These are phyloP conservation scores for Agrochola lychnidis DNA, from an alignment of 2,888 invertebrate genomes.

Conservation along the genomic window DNA sequence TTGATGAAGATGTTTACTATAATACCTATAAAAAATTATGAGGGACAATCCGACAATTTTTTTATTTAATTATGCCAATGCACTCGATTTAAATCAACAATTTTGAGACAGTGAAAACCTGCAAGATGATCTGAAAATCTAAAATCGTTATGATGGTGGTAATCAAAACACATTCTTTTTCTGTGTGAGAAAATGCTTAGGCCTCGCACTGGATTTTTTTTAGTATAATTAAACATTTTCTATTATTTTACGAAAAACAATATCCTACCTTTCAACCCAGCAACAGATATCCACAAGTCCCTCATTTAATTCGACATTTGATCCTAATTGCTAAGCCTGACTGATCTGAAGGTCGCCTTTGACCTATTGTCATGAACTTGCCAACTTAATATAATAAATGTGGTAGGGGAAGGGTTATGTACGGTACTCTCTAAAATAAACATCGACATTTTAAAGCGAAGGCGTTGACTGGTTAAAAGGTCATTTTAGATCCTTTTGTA, in stretches of 20 bases:
- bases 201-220: no score
- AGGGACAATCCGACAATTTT: no score
- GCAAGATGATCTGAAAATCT: no score
- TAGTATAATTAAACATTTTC: no score
- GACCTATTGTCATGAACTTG: constrained; percentile 35
- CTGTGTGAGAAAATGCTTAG: no score
- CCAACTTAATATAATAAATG: constrained; percentile 6
- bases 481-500: constrained; percentile 13
- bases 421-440: constrained; percentile 34
- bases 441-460: constrained; percentile 41
- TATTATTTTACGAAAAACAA: not conserved
- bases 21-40: no score
- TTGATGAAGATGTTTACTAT: no score
- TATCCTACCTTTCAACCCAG: not conserved
- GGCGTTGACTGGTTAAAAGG: constrained; percentile 33
- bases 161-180: no score
- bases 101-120: no score
- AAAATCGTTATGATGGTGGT: no score
- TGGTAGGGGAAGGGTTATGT: not conserved
- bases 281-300: constrained; percentile 5
- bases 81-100: no score
- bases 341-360: constrained; percentile 26
- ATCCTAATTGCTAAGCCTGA: constrained; percentile 33
- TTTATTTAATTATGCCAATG: no score
- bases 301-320: constrained; percentile 39